Percentiles rank a stretch among this genome's conserved stretches.
Conservation (phyloP, 1,140 invertebrate species). For the Melipona quadrifasciata region DNA sequence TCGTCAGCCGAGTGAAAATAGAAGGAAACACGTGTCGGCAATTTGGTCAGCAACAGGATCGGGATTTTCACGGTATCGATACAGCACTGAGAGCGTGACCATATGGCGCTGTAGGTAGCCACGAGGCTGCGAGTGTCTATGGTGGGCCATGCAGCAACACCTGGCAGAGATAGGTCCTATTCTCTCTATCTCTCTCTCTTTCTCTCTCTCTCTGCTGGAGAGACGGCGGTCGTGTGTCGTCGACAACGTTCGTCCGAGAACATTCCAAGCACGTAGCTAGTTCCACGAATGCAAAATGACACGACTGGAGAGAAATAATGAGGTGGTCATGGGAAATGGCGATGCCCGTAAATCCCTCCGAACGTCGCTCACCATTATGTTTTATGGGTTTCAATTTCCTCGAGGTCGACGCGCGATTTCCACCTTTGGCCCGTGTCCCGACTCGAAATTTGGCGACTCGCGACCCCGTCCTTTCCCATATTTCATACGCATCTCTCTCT, state of each 20-base stretch:
- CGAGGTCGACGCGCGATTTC: slow-evolving; percentile 30
- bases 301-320: slow-evolving; percentile 55
- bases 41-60: neutral
- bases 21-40: neutral
- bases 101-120: slow-evolving; percentile 29
- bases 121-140: neutral
- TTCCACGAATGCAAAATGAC: slow-evolving; percentile 55
- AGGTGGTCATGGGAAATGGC: slow-evolving; percentile 53
- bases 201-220: no score
- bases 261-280: slow-evolving; percentile 45
- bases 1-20: neutral
- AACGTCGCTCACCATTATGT: slow-evolving; percentile 56
- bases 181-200: no score
- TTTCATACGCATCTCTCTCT: neutral
- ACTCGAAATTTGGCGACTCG: slow-evolving; percentile 28
- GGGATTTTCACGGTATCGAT: neutral
- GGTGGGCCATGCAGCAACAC: slow-evolving; percentile 16
- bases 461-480: slow-evolving; percentile 46
- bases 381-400: slow-evolving; percentile 68
- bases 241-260: neutral
- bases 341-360: slow-evolving; percentile 61
- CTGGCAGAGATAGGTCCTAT: slow-evolving; percentile 5
- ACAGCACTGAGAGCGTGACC: slow-evolving; percentile 10
- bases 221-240: slow-evolving; percentile 7
- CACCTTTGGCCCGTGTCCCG: slow-evolving; percentile 30